phyloP scores from a whole-genome alignment of 1,140 invertebrate species.

The Bombus confusus region DNA sequence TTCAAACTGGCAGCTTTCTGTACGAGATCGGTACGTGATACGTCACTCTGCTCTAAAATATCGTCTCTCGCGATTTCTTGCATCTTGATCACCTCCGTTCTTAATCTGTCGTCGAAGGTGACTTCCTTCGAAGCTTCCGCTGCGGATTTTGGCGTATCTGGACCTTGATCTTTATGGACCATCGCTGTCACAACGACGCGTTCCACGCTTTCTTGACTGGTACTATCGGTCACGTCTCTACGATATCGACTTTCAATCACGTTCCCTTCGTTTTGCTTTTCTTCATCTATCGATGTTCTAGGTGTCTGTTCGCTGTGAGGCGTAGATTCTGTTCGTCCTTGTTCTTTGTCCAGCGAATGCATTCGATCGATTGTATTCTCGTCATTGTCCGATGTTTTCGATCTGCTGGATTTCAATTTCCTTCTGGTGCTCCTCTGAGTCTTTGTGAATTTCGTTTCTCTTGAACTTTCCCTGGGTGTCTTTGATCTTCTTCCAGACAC shows the following conservation, averaged over 20 bases:
- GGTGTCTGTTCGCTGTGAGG: not conserved
- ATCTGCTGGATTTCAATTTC: slow-evolving; percentile 43
- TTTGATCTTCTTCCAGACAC: slow-evolving; percentile 73
- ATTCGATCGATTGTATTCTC: slow-evolving; percentile 24
- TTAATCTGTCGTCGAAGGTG: slow-evolving; percentile 42
- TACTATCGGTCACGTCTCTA: slow-evolving; percentile 75
- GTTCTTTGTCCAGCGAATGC: slow-evolving; percentile 35
- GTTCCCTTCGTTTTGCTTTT: not conserved
- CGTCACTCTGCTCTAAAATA: slow-evolving; percentile 72
- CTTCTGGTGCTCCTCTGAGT: slow-evolving; percentile 61
- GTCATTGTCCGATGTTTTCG: slow-evolving; percentile 39
- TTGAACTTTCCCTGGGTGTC: slow-evolving; percentile 70
- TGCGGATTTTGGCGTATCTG: slow-evolving; percentile 70
- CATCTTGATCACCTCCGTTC: slow-evolving; percentile 36
- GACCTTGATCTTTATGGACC: slow-evolving; percentile 76
- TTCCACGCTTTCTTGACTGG: slow-evolving; percentile 78
- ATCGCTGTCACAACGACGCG: slow-evolving; percentile 76
- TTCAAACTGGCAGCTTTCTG: slow-evolving; percentile 74
- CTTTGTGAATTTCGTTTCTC: slow-evolving; percentile 65
- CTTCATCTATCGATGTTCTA: slow-evolving; percentile 42
- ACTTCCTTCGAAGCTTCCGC: slow-evolving; percentile 36
- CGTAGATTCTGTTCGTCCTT: not conserved
- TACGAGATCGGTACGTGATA: slow-evolving; percentile 68
- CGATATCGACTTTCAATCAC: slow-evolving; percentile 57
- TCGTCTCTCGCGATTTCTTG: slow-evolving; percentile 60